A percentile compares a stretch with the other conserved stretches of the same genome.
Evolutionary conservation across 2,797 vertebrate species (phyloP).

Genomic region (Molossus alvarezi): DNA sequence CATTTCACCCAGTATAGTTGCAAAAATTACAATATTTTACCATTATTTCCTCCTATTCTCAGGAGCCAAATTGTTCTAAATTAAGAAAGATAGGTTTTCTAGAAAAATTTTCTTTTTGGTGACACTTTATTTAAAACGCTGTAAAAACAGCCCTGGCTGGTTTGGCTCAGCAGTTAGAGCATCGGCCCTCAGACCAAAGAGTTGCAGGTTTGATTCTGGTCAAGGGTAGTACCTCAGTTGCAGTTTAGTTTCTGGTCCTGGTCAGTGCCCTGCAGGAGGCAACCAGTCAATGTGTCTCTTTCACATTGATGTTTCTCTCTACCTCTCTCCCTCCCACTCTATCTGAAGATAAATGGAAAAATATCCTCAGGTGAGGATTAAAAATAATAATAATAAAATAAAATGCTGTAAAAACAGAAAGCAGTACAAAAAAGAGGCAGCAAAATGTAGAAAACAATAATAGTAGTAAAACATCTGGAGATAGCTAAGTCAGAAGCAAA

Average conservation of each 20-base stretch:
- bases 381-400: background rate
- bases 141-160: background rate
- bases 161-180: no score
- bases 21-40: conserved; percentile 22
- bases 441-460: conserved; percentile 24
- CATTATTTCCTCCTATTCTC: conserved; percentile 16
- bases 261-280: no score
- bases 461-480: background rate
- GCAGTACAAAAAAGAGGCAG: background rate
- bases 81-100: conserved; percentile 16
- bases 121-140: conserved; percentile 52
- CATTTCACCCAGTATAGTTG: background rate
- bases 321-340: no score
- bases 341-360: no score
- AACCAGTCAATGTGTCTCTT: no score
- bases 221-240: no score
- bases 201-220: no score
- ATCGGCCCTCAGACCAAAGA: no score
- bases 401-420: conserved; percentile 49
- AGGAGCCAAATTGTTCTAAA: background rate
- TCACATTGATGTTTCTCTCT: no score
- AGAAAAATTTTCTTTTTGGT: conserved; percentile 22
- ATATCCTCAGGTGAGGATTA: no score
- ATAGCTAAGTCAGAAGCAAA: background rate
- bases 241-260: no score